Base-by-base conservation (phyloP, 2,888 invertebrate species). In the Dryococelus australis region DNA sequence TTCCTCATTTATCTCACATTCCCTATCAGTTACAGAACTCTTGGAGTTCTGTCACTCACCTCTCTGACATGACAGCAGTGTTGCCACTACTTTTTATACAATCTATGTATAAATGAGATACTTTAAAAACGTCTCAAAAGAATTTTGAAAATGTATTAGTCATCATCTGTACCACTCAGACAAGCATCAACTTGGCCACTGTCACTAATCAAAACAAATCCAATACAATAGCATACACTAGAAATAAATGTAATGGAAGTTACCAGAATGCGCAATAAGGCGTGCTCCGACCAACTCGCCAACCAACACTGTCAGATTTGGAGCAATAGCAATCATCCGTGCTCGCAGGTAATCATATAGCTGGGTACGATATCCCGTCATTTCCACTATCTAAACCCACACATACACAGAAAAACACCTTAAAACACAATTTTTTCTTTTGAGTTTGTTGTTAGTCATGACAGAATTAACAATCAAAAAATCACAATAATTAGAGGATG, bases 321-420 rank as follows among this genome's bases (percentile, higher is more conserved):
- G 99, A 0, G 99, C 99, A 94, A 99, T 97, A 0, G 99, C 99
- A 95, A 97, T 96, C 99, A 99, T 99, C 90, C 99, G 94, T 43
- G 98, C 97, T 92, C 98, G 98, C 84, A 99, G 93, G 92, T 99
- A 99, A 89, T 97, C 98, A 89, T 97, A 98, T 87, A 99, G 93
- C 92, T 99, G 97, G 28, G 96, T 94, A 89, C 99, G 95, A 91
- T 99, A 99, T 88, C 97, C 96, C 20, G 97, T 96, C 89, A 99
- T 97, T 85, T 98, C 97, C 85, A 99, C 95, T 13, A 99, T 97
- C 94, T 94, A 86, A 87, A 90, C 87, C 43, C 27, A 86, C 28
- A 83, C 65, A 65, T 3, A 20, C 24, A 65, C 65, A 51, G 51
- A 0, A 20, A 12, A 6, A 16, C 83, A 81, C 0, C 83, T 35